Conservation (phyloP, 1,140 invertebrate species). For the Homarus americanus region DNA sequence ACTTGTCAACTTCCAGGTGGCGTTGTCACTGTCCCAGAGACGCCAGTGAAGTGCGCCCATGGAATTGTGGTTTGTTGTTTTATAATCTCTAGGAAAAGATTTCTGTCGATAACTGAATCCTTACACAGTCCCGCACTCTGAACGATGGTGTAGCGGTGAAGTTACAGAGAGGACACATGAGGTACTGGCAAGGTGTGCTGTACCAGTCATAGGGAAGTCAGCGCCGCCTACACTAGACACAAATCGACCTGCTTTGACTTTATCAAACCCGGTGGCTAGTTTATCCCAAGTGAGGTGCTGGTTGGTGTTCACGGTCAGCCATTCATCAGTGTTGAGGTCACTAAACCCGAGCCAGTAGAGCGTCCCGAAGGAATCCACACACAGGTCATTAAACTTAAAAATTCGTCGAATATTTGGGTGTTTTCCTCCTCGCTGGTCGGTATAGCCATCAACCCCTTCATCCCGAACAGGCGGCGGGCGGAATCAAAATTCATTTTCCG, state of each 20-base stretch:
- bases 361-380: slow-evolving; percentile 6
- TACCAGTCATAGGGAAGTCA: background rate
- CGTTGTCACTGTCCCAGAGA: background rate
- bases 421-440: slow-evolving; percentile 4
- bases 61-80: no score
- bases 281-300: background rate
- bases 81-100: no score
- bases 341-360: slow-evolving; percentile 24
- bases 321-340: slow-evolving; percentile 1
- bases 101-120: no score
- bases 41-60: no score
- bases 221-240: background rate
- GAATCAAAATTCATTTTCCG: slow-evolving; percentile 10
- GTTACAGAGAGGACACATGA: no score
- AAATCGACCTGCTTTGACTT: background rate
- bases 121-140: no score
- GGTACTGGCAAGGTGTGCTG: background rate
- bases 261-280: background rate
- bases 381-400: slow-evolving; percentile 16
- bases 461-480: background rate
- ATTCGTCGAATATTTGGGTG: slow-evolving; percentile 14
- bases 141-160: no score
- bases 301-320: background rate
- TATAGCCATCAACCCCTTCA: slow-evolving; percentile 14
- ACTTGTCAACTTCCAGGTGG: slow-evolving; percentile 12